These are phyloP conservation scores for Chitala chitala DNA, from an alignment of 2,113 vertebrate species.

Conservation along the genomic window DNA sequence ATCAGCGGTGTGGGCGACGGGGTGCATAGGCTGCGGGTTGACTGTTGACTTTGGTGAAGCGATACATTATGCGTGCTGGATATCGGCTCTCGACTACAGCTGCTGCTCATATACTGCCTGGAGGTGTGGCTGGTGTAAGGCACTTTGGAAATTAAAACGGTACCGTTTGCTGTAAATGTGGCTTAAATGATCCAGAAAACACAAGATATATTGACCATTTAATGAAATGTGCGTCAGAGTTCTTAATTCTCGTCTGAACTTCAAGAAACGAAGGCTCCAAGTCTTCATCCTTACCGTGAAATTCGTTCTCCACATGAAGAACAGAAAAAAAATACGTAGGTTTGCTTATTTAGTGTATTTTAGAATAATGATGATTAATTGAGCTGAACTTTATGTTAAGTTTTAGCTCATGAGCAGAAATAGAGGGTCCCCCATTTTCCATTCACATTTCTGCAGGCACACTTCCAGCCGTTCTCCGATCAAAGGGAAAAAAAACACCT, in stretches of 20 bases:
- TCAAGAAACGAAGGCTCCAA: conserved; percentile 26
- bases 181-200: conserved; percentile 78
- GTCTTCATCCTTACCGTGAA: neutral
- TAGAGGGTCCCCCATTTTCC: neutral
- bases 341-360: neutral
- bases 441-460: conserved; percentile 28
- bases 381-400: neutral
- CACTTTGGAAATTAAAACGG: conserved; percentile 74
- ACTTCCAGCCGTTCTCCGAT: neutral
- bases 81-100: conserved; percentile 32
- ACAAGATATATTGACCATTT: conserved; percentile 76
- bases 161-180: conserved; percentile 71
- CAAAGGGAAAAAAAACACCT: conserved; percentile 34
- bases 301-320: neutral
- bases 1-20: too few species aligned
- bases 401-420: neutral
- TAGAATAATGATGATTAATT: neutral
- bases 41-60: neutral
- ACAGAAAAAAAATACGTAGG: neutral
- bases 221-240: conserved; percentile 62
- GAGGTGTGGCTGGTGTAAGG: conserved; percentile 66
- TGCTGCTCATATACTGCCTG: conserved; percentile 47
- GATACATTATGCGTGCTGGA: neutral
- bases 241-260: conserved; percentile 51
- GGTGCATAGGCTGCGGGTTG: too few species aligned